Conservation (phyloP, 2,797 vertebrate species). For the Tolypeutes matacus region DNA sequence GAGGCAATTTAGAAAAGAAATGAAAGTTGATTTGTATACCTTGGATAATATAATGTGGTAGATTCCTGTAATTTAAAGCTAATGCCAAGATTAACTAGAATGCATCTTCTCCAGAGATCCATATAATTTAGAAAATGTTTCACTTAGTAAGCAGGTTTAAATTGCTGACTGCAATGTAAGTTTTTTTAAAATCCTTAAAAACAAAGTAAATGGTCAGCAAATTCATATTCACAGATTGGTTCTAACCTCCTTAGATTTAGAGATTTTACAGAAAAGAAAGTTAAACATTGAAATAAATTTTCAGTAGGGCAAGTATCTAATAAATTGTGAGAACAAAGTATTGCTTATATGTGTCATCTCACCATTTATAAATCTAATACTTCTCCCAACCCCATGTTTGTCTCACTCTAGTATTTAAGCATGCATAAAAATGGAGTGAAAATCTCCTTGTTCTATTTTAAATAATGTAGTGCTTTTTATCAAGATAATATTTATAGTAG, state of each 20-base stretch:
- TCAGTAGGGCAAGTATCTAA: not conserved
- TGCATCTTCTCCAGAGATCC: slow-evolving; percentile 22
- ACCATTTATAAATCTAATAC: not conserved
- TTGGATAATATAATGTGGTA: slow-evolving; percentile 11
- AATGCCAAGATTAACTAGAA: slow-evolving; percentile 56
- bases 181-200: not conserved
- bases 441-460: not conserved
- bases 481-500: not conserved
- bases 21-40: slow-evolving; percentile 51
- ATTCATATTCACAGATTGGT: not conserved
- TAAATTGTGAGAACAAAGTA: not conserved
- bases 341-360: not conserved
- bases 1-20: slow-evolving; percentile 52
- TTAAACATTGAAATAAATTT: not conserved
- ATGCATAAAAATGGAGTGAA: not conserved
- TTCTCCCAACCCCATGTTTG: not conserved
- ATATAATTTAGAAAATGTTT: slow-evolving; percentile 70
- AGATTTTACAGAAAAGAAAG: slow-evolving; percentile 17
- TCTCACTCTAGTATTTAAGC: not conserved
- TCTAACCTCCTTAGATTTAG: slow-evolving; percentile 35
- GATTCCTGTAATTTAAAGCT: slow-evolving; percentile 63
- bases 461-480: not conserved
- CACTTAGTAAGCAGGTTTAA: slow-evolving; percentile 63
- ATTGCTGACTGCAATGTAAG: slow-evolving; percentile 10
- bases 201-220: slow-evolving; percentile 21